Evolutionary conservation across 2,113 vertebrate genomes (phyloP), one percentile per base, ranked within the genome.

Genomic region (Leptocoma aspasia): DNA sequence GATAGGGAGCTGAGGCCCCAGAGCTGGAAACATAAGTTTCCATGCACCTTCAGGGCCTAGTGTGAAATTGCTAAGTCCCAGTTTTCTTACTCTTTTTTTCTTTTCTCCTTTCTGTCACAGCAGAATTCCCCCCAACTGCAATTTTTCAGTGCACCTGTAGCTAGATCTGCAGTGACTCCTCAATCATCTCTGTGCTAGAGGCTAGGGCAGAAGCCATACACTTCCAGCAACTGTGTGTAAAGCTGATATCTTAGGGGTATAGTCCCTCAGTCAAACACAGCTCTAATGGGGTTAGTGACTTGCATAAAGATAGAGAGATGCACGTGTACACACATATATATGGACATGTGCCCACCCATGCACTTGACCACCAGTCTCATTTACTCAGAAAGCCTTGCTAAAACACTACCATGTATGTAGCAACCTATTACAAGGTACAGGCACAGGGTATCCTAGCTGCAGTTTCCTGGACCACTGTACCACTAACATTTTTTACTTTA

Each of bases 261-360:
- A 57, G 30, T 41, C 24, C 20, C 39, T 59, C 33, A 30, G 57
- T 16, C n/a, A 78, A 52, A 78, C 39, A 56, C 7, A 42, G 14
- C 27, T 68, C 19, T 41, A 28, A 35, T 13, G 16, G 14, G 7
- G 24, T 35, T 19, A 49, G 6, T 72, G 42, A 57, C 30, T 45
- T 63, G 37, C 57, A 53, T 28, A 69, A 64, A 53, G 31, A 75
- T 1, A 76, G 61, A 45, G 24, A 69, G 33, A 70, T 66, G 42
- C 31, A 35, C 2, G 4, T 24, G 26, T n/a, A 31, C 17, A 26
- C 12, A 12, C 4, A 3, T 15, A 13, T 3, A 6, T 15, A 14
- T 3, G 7, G 20, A n/a, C 18, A 2, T 9, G 7, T n/a, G 41
- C 13, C 19, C 16, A 78, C 6, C 11, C 24, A 24, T 41, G 68